A percentile compares a stretch with the other conserved stretches of the same genome.
Evolutionary conservation across 2,888 invertebrate genomes (phyloP).

Genomic region (Acutogordius australiensis): DNA sequence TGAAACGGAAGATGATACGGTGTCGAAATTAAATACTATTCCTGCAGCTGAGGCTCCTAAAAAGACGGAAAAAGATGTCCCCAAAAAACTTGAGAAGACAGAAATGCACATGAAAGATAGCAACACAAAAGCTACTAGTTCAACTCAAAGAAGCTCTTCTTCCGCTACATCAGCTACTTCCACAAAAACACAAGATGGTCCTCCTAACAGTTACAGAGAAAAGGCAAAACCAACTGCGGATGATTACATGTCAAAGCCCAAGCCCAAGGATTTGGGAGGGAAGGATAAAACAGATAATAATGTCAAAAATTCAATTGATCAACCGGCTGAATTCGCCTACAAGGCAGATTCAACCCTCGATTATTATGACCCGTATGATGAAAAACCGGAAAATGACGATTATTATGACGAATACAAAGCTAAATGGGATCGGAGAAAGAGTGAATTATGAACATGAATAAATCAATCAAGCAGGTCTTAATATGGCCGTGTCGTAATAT

Average conservation of each 20-base stretch:
- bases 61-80: no score
- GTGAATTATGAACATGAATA: background rate
- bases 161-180: background rate
- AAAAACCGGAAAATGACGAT: constrained; percentile 2
- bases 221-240: background rate
- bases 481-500: no score
- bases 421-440: background rate
- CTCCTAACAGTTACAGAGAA: no score
- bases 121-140: background rate
- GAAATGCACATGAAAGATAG: background rate
- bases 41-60: no score
- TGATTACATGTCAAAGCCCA: background rate
- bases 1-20: background rate
- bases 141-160: background rate
- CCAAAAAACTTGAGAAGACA: background rate
- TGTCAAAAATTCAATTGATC: no score
- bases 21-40: no score
- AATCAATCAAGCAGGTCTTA: no score
- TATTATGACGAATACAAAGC: background rate
- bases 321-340: no score
- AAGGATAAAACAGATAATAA: no score
- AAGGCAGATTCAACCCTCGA: background rate
- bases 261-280: background rate
- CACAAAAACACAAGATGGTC: no score
- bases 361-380: constrained; percentile 1